Conservation (phyloP, 1,140 invertebrate species). For the Macrostomum lignano region DNA sequence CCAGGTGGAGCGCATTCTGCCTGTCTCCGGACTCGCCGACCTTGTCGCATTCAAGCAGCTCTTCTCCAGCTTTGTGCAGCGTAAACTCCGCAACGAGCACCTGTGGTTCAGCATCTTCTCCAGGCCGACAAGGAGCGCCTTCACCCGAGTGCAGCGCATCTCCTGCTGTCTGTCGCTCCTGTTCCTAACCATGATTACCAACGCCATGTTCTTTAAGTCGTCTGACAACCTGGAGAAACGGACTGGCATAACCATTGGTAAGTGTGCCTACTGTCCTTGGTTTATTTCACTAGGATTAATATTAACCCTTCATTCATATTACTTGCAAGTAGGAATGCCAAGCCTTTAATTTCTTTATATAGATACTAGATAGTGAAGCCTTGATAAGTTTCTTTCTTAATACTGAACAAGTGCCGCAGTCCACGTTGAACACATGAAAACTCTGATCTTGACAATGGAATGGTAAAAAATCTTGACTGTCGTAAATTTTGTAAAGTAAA, state of each 20-base stretch:
- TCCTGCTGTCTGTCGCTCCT: slow-evolving; percentile 10
- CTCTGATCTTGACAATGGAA: slow-evolving; percentile 4
- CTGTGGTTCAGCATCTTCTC: slow-evolving; percentile 29
- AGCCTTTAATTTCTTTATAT: too few relatives aligned
- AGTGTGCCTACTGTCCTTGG: too few relatives aligned
- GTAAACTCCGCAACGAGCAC: slow-evolving; percentile 27
- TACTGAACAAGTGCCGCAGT: too few relatives aligned
- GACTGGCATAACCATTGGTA: too few relatives aligned
- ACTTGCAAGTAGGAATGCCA: too few relatives aligned
- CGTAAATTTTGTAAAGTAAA: background rate
- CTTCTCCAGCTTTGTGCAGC: slow-evolving; percentile 14
- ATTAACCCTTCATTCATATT: too few relatives aligned
- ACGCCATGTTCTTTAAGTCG: too few relatives aligned
- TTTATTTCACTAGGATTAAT: too few relatives aligned
- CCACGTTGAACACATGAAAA: background rate
- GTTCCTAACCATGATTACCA: slow-evolving; percentile 3
- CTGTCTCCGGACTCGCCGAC: slow-evolving; percentile 18
- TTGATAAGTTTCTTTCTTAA: too few relatives aligned
- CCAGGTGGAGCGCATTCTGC: slow-evolving; percentile 24
- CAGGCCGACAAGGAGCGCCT: slow-evolving; percentile 25
- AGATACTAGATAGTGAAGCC: too few relatives aligned
- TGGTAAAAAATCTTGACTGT: background rate
- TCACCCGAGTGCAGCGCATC: slow-evolving; percentile 27
- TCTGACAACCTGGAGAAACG: too few relatives aligned
- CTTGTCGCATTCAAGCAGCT: slow-evolving; percentile 20